Base-by-base conservation (phyloP, 2,113 vertebrate species). In the Aix galericulata region DNA sequence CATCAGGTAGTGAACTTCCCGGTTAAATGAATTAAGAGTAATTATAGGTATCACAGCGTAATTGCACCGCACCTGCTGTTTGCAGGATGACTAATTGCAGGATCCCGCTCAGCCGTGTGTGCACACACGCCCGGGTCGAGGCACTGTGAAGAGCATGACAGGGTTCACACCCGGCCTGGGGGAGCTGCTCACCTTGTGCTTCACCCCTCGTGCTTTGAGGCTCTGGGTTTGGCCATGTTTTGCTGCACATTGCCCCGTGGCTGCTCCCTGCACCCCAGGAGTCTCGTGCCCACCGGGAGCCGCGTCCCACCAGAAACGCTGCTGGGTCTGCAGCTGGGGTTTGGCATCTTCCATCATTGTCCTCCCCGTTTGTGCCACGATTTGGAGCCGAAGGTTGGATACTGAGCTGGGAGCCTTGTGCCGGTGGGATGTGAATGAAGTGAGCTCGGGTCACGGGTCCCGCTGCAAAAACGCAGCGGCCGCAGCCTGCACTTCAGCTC, bases 241-340 rank as follows among this genome's bases (percentile, higher is more conserved):
- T 40, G 20, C 50, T 44, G 10, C 2, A 0, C 20, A 4, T 55
- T 60, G 29, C 58, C 74, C 68, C 17, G 1, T 38, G 66, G 77
- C 8, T 42, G 66, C 46, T 62, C 42, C 40, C 46, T 15, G 1
- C 2, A 1, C 38, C 62, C 32, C 20, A 11, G 46, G 46, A 21
- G 20, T 1, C 0, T 20, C 2, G 11, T 40, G 2, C 46, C 62
- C 34, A 15, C 26, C 0, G 0, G 46, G n/a, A 23, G 26, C 8
- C 7, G 5, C 7, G 4, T 42, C 50, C 86, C 62, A 6, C 8
- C 42, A 62, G 83, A 64, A 73, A 20, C 0, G 9, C 11, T 23
- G 48, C 75, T 13, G 74, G 66, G 38, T 22, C 74, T 18, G 20
- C 31, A 17, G 46, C 1, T 59, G 71, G 0, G 1, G 5, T 77